Percentiles rank a stretch among this genome's conserved stretches.
These are phyloP conservation scores for Hypocryptadius cinnamomeus DNA, from an alignment of 2,113 vertebrate genomes.

Conservation along the genomic window DNA sequence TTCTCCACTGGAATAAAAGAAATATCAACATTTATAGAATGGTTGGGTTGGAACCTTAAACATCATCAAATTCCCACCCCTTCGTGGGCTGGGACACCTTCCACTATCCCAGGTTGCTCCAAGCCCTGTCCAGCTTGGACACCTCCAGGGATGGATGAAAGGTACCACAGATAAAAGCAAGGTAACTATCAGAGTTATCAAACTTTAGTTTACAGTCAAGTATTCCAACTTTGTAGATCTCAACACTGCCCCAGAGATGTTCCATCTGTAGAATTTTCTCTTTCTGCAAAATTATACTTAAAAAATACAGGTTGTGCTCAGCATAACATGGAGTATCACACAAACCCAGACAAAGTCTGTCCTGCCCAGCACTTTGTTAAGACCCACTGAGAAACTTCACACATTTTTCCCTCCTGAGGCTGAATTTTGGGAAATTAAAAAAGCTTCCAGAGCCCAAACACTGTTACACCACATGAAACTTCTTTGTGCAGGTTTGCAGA, in stretches of 20 bases:
- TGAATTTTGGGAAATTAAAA: neutral
- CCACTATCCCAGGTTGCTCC: neutral
- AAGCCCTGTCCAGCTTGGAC: neutral
- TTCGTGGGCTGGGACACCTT: neutral
- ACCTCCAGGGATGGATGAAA: neutral
- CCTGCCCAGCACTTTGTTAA: neutral
- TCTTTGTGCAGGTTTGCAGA: neutral
- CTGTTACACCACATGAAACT: accelerated
- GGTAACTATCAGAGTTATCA: neutral
- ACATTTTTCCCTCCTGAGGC: neutral
- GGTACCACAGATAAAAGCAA: neutral
- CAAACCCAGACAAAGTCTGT: neutral
- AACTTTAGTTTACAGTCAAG: neutral
- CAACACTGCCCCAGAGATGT: neutral
- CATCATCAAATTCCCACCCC: neutral
- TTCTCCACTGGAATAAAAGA: neutral
- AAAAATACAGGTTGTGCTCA: neutral
- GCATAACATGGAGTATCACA: neutral
- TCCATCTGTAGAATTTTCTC: neutral
- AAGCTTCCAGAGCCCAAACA: neutral
- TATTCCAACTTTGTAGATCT: neutral
- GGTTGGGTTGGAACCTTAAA: neutral
- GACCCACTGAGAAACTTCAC: neutral
- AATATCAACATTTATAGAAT: too few species aligned
- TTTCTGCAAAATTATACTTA: neutral